Conservation (phyloP, 1,140 invertebrate species). For the Trichoplusia ni region DNA sequence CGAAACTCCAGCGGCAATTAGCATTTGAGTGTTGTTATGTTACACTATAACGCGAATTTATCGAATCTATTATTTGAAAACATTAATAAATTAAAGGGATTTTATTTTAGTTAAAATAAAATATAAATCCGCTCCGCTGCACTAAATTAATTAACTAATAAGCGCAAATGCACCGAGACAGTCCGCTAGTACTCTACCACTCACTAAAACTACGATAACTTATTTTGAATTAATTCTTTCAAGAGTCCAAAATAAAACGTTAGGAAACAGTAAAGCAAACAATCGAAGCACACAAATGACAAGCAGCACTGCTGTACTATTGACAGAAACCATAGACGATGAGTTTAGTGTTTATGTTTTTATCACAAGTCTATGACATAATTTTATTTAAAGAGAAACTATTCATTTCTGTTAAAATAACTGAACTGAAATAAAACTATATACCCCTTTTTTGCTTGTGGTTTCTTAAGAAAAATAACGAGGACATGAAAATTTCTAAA, state of each 20-base stretch:
- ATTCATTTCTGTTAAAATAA: too few relatives aligned
- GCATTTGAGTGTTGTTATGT: conserved; percentile 54
- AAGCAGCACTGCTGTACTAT: conserved; percentile 43
- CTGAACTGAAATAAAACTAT: too few relatives aligned
- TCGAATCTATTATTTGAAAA: conserved; percentile 49
- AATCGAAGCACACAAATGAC: conserved; percentile 75
- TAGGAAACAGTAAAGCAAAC: conserved; percentile 69
- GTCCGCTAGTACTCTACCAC: conserved; percentile 32
- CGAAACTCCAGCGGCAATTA: conserved; percentile 62
- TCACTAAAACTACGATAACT: conserved; percentile 37
- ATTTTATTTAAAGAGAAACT: too few relatives aligned
- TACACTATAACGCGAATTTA: conserved; percentile 42
- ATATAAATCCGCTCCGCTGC: conserved; percentile 14
- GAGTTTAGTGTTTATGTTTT: conserved; percentile 1
- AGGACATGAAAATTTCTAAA: too few relatives aligned
- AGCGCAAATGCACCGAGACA: conserved; percentile 40
- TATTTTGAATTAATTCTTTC: conserved; percentile 47
- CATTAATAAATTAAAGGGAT: conserved; percentile 40
- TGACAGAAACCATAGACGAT: conserved; percentile 44
- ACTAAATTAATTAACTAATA: conserved; percentile 25
- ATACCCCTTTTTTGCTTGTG: too few relatives aligned
- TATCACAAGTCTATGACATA: too few relatives aligned
- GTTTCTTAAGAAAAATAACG: too few relatives aligned
- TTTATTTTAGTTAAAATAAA: conserved; percentile 10
- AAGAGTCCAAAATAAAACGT: conserved; percentile 66